These are phyloP conservation scores for Corticium candelabrum DNA, from an alignment of 37 sponge, comb jelly and placozoan genomes.

Conservation along the genomic window DNA sequence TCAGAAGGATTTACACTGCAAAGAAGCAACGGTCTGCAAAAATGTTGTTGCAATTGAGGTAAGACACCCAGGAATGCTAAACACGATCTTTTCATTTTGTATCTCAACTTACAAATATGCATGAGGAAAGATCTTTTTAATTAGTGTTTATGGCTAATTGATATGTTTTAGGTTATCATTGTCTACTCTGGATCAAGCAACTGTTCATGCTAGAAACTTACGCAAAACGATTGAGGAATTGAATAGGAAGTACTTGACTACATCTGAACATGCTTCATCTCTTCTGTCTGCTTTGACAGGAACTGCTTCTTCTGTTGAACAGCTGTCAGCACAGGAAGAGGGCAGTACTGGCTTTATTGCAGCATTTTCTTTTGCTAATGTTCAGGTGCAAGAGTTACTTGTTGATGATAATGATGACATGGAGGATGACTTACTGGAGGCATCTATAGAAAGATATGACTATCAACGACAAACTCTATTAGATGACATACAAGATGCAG, in stretches of 20 bases:
- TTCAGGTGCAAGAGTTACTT: not conserved
- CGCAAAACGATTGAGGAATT: not conserved
- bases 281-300: not conserved
- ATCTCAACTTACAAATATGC: no score
- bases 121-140: no score
- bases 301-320: not conserved
- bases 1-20: slow-evolving; percentile 30
- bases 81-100: no score
- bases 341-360: not conserved
- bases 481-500: slow-evolving; percentile 10
- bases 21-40: slow-evolving; percentile 12
- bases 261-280: not conserved
- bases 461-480: not conserved
- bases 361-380: not conserved
- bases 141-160: no score
- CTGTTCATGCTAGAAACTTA: not conserved
- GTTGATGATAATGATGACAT: not conserved
- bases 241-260: not conserved
- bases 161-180: no score
- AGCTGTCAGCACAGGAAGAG: not conserved
- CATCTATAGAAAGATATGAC: not conserved
- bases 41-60: not conserved
- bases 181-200: not conserved
- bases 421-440: not conserved
- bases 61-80: no score